A percentile compares a stretch with the other conserved stretches of the same genome.
Evolutionary conservation across 2,113 vertebrate genomes (phyloP).

Genomic region (Brienomyrus longianalis): DNA sequence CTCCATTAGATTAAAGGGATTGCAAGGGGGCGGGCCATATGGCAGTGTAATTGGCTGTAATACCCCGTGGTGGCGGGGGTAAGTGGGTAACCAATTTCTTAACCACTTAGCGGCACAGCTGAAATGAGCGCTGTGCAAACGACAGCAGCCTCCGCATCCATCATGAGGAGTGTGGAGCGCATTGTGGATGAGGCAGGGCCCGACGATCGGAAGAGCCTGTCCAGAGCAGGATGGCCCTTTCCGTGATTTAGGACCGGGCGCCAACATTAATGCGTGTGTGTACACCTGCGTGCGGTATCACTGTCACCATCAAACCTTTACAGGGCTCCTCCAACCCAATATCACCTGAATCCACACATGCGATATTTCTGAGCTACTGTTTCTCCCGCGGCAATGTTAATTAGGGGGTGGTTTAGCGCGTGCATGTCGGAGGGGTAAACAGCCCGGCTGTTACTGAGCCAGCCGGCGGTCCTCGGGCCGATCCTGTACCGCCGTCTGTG

Average conservation of each 20-base stretch:
- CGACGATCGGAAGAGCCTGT: background rate
- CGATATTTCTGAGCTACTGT: background rate
- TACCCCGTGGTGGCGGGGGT: conserved; percentile 19
- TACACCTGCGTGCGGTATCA: background rate
- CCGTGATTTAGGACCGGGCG: background rate
- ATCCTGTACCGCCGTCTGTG: conserved; percentile 40
- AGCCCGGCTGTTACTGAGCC: conserved; percentile 22
- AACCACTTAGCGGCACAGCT: conserved; percentile 10
- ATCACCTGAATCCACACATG: no score
- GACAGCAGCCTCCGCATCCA: background rate
- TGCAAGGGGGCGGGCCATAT: conserved; percentile 43
- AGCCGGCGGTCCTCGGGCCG: conserved; percentile 24
- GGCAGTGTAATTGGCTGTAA: conserved; percentile 31
- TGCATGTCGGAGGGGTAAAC: background rate
- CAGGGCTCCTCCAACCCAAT: background rate
- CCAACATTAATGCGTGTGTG: background rate
- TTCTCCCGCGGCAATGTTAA: background rate
- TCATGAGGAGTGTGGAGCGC: background rate
- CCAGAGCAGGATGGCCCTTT: background rate
- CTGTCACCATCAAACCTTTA: background rate
- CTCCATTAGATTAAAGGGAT: conserved; percentile 43
- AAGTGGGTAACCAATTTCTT: conserved; percentile 22
- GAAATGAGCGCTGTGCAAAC: background rate
- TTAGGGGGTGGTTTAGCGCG: background rate
- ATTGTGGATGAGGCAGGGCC: background rate